These are phyloP conservation scores for Chironex yamaguchii DNA, from an alignment of 30 jellyfish, hydroid and myxozoan genomes.

Conservation along the genomic window DNA sequence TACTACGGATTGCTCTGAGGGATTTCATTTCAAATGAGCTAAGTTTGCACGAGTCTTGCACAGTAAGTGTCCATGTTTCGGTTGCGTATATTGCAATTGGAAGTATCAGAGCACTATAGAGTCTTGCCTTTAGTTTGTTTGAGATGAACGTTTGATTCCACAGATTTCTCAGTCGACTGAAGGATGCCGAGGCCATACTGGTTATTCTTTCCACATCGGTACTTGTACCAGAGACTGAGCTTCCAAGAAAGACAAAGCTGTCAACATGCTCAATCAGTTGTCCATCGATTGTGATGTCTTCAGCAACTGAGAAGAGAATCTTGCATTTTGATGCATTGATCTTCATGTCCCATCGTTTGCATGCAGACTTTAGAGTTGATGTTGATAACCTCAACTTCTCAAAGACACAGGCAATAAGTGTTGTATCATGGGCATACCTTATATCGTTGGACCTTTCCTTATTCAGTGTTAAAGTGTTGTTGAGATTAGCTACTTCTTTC, in stretches of 20 bases:
- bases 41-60: background rate
- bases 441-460: constrained; percentile 1
- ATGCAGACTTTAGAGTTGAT: constrained; percentile 14
- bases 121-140: background rate
- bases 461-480: background rate
- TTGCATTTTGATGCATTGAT: constrained; percentile 58
- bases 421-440: constrained; percentile 70
- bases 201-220: constrained; percentile 29
- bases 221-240: constrained; percentile 10
- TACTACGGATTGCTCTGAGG: background rate
- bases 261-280: constrained; percentile 53
- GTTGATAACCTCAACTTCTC: constrained; percentile 29
- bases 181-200: constrained; percentile 37
- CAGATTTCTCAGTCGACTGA: constrained; percentile 25
- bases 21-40: background rate
- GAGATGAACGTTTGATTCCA: constrained; percentile 17
- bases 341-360: constrained; percentile 58
- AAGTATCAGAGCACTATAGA: constrained; percentile 38
- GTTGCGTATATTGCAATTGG: constrained; percentile 59
- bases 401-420: constrained; percentile 35
- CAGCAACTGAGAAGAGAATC: constrained; percentile 16
- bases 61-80: constrained; percentile 48
- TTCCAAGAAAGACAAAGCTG: constrained; percentile 47
- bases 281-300: background rate
- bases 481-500: constrained; percentile 32